Conservation (phyloP, 2,888 invertebrate genomes). For the Tenthredo distinguenda region DNA sequence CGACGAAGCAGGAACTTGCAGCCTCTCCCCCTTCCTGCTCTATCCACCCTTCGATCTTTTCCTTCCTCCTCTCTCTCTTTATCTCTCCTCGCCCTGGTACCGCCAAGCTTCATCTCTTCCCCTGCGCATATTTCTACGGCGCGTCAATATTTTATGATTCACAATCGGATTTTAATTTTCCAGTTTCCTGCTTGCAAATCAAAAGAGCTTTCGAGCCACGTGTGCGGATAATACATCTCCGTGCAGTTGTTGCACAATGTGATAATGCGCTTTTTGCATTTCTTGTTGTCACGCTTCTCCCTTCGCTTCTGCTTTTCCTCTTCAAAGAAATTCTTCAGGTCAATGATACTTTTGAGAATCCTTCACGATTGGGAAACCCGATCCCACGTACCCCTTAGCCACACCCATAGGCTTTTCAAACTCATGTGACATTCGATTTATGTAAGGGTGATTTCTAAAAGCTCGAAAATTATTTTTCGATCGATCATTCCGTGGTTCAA, state of each 20-base stretch:
- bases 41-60: constrained; percentile 5
- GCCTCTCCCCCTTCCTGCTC: not conserved
- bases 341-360: not conserved
- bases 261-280: not conserved
- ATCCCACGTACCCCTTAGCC: not conserved
- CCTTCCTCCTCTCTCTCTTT: constrained; percentile 1
- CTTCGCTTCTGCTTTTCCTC: not conserved
- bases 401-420: not conserved
- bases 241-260: not conserved
- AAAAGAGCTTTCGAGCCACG: not conserved
- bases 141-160: constrained; percentile 36
- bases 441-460: not conserved
- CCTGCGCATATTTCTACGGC: constrained; percentile 25
- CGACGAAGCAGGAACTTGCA: not conserved
- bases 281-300: not conserved
- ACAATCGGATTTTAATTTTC: constrained; percentile 21
- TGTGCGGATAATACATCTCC: not conserved
- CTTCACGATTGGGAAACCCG: not conserved
- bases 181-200: not conserved
- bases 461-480: not conserved
- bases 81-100: constrained; percentile 12
- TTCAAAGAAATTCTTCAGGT: not conserved
- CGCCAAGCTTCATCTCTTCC: not conserved
- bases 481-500: not conserved
- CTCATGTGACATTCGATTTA: not conserved